Evolutionary conservation across 2,113 vertebrate species (phyloP).

Genomic region (Sorex araneus): DNA sequence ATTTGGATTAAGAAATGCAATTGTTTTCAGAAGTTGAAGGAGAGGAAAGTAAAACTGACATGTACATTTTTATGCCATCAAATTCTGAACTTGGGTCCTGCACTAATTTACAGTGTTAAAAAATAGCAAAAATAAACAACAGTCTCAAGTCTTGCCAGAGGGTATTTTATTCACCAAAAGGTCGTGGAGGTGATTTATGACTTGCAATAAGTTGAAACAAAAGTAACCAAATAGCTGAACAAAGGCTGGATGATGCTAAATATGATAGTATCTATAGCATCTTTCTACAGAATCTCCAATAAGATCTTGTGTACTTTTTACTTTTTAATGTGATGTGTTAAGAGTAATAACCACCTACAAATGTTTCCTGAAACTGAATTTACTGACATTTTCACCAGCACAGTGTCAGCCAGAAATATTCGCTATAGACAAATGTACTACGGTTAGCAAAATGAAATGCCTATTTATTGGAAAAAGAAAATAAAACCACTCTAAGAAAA

Average conservation of each 20-base stretch:
- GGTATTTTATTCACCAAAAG: slow-evolving; percentile 43
- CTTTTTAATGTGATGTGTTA: neutral
- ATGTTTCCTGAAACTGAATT: neutral
- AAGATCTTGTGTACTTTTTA: neutral
- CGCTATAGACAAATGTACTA: neutral
- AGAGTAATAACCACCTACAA: neutral
- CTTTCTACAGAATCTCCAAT: neutral
- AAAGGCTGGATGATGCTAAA: slow-evolving; percentile 27
- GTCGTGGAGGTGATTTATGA: slow-evolving; percentile 51
- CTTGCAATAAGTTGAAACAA: slow-evolving; percentile 60
- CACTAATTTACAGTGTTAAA: slow-evolving; percentile 62
- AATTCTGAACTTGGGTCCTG: slow-evolving; percentile 75
- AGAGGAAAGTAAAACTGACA: slow-evolving; percentile 26
- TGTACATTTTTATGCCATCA: slow-evolving; percentile 58
- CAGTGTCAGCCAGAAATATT: neutral
- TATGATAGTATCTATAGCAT: neutral
- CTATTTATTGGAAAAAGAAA: neutral
- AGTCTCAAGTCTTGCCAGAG: slow-evolving; percentile 36
- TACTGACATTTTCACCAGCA: neutral
- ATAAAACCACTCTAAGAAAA: slow-evolving; percentile 5
- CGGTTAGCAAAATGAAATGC: neutral
- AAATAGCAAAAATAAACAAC: slow-evolving; percentile 70
- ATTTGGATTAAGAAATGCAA: slow-evolving; percentile 84
- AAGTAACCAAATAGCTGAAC: slow-evolving; percentile 39
- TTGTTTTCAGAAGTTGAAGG: slow-evolving; percentile 75